A percentile compares a stretch with the other conserved stretches of the same genome.
phyloP scores from a whole-genome alignment of 2,888 invertebrate genomes.

The Teleiodes luculella region DNA sequence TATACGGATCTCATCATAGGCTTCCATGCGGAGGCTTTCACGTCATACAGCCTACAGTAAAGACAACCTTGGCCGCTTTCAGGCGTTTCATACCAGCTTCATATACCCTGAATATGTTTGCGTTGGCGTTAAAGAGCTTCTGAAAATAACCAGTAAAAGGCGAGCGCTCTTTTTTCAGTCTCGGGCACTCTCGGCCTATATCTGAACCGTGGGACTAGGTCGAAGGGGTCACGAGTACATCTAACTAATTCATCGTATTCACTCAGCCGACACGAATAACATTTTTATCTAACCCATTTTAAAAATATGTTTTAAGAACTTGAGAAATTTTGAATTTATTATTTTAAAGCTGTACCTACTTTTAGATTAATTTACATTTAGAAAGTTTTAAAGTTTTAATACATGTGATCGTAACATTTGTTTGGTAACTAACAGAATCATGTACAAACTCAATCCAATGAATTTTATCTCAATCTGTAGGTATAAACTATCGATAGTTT shows the following conservation, averaged over 20 bases:
- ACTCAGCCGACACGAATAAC: neutral
- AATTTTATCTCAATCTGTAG: too few species aligned
- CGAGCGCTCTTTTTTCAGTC: slow-evolving; percentile 21
- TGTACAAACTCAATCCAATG: too few species aligned
- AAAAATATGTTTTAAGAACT: neutral
- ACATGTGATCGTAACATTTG: too few species aligned
- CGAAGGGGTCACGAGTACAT: slow-evolving; percentile 24
- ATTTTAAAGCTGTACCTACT: too few species aligned
- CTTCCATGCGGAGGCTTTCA: slow-evolving; percentile 2
- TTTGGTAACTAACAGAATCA: too few species aligned
- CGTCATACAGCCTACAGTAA: slow-evolving; percentile 14
- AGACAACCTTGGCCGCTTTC: slow-evolving; percentile 21
- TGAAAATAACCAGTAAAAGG: slow-evolving; percentile 25
- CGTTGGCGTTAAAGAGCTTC: slow-evolving; percentile 15
- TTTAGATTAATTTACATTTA: too few species aligned
- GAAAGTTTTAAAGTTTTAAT: too few species aligned
- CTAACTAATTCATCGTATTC: slow-evolving; percentile 27
- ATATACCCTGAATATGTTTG: slow-evolving; percentile 11
- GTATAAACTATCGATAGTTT: too few species aligned
- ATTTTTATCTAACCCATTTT: neutral
- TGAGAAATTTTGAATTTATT: too few species aligned
- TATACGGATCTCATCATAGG: neutral
- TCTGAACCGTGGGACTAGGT: slow-evolving; percentile 22
- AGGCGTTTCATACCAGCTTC: slow-evolving; percentile 11
- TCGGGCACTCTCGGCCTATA: slow-evolving; percentile 19